Evolutionary conservation across 2,888 invertebrate species (phyloP), one percentile per base, ranked within the genome.

Genomic region (Drosophila mercatorum): DNA sequence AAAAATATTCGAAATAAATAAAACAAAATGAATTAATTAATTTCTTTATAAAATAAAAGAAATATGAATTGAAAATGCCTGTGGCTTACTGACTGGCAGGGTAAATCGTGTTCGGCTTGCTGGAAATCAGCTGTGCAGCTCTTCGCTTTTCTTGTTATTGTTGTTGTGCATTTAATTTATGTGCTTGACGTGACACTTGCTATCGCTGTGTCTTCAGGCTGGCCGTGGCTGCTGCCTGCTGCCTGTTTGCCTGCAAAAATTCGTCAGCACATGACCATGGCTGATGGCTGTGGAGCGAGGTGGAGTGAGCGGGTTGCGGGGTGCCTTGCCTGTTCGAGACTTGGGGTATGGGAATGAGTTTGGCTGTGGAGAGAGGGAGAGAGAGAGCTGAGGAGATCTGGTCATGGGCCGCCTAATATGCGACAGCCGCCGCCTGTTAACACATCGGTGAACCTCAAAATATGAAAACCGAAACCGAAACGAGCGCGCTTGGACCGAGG

Each of bases 181-280:
- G 89, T 82, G 70, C 75, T 78, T 80, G 87, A 91, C 91, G 91
- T 90, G 91, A 91, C 91, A 91, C 90, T 91, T 91, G 91, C 88
- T 89, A 88, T 83, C 90, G 72, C 66, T 68, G 72, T 44, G 62
- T 69, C 68, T 67, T 69, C 69, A 51, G 53, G 57, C 60, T 47
- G 53, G 57, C 60, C 43, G 61, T 66, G 57, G 44, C 57, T 26
- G 57, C 44, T 62, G 57, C 57, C 44, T 14, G 56, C 56, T 47
- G 79, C 57, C 63, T 43, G 68, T 61, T 62, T 14, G 79, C 53
- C 63, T 43, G 69, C 66, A 59, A 77, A 51, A 74, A 80, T 80
- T 80, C 80, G 78, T 77, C 80, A 71, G 63, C 65, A 31, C 46
- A 65, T 62, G 56, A 68, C 62, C 61, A 43, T 72, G 72, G 61